phyloP scores from a whole-genome alignment of 1,140 invertebrate species.

The Conus ventricosus region DNA sequence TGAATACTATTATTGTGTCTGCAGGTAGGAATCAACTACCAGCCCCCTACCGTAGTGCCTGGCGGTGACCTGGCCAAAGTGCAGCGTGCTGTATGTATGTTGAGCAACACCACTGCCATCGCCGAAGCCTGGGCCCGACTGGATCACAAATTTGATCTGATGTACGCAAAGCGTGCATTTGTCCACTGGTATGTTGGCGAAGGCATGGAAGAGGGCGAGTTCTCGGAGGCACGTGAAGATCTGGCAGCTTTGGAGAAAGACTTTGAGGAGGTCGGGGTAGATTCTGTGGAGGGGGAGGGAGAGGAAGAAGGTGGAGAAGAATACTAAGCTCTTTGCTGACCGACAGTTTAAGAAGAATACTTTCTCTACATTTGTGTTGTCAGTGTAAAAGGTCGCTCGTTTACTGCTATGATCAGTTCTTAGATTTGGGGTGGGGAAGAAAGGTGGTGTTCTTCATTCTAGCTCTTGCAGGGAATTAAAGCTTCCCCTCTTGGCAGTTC shows the following conservation, averaged over 20 bases:
- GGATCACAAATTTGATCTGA: slow-evolving; percentile 37
- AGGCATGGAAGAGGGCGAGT: slow-evolving; percentile 83
- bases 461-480: not conserved
- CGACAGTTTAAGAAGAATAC: not conserved
- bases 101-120: slow-evolving; percentile 35
- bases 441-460: not conserved
- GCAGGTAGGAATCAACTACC: slow-evolving; percentile 35
- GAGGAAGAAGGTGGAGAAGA: slow-evolving; percentile 76
- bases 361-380: not conserved
- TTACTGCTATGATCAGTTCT: not conserved
- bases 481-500: not conserved
- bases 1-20: no score
- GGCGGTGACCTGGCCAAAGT: slow-evolving; percentile 63
- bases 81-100: slow-evolving; percentile 34
- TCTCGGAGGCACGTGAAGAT: slow-evolving; percentile 86
- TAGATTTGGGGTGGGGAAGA: not conserved
- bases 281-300: slow-evolving; percentile 77
- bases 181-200: slow-evolving; percentile 69
- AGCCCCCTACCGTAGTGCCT: slow-evolving; percentile 37
- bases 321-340: not conserved
- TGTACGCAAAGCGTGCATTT: slow-evolving; percentile 51
- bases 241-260: slow-evolving; percentile 78
- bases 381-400: not conserved
- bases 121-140: slow-evolving; percentile 31
- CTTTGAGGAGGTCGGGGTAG: slow-evolving; percentile 88